Evolutionary conservation across 2,888 invertebrate species (phyloP), one percentile per base, ranked within the genome.

Genomic region (Melitaea athalia): DNA sequence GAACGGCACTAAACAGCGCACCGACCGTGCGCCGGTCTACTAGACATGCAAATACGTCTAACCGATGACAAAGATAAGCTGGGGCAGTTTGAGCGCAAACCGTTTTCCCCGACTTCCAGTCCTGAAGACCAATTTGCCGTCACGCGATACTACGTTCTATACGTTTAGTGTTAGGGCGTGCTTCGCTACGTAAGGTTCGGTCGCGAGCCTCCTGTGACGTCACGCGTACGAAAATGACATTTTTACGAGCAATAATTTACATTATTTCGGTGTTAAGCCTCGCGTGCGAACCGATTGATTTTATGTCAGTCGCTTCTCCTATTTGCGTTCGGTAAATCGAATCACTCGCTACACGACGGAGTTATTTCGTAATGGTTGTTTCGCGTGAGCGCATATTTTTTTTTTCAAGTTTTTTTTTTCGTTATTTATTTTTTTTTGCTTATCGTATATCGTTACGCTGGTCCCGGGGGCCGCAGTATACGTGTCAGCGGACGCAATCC

Each of bases 171-270:
- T 63, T 81, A 84, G 75, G 76, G 57, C 5, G 42, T 42, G 42
- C n/a, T 42, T 57, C 38, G 10, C 57, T 42, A 10, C 57, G 85
- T 79, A 77, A 78, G 73, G 74, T 80, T 79, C 85, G 60, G 68
- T 63, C 55, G 67, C 45, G 63, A 47, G 74, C 75, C 65, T 73
- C 63, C 66, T 72, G 79, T 91, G 90, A 92, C 91, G 92, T 92
- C 92, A 91, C 89, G 84, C 83, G 86, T 85, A 89, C 87, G 86
- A 88, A 89, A 91, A 92, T 91, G 92, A 91, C 91, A 91, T 87
- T 88, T 92, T 92, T 91, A 92, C 89, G 89, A 90, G 90, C 85
- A 86, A 91, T 92, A 90, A 92, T 92, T 91, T 91, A 91, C 90
- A 89, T 90, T 89, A 89, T 90, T 89, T 87, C 85, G 89, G 89